A percentile compares a stretch with the other conserved stretches of the same genome.
These are phyloP conservation scores for Drosophila melanica DNA, from an alignment of 1,140 invertebrate species.

Conservation along the genomic window DNA sequence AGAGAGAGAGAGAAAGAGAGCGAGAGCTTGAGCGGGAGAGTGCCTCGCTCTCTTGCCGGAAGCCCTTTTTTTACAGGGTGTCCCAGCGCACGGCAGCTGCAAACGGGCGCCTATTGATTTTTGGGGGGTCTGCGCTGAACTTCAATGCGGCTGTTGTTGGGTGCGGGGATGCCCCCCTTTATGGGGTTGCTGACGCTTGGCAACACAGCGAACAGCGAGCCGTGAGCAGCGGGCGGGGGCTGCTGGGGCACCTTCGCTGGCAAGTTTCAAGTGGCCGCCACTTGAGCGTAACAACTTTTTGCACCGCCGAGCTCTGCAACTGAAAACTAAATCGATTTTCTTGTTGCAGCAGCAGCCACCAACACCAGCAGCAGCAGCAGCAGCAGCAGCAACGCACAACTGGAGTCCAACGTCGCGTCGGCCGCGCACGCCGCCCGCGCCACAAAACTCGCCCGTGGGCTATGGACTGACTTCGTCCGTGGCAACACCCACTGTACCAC, in stretches of 20 bases:
- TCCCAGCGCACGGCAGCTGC: constrained; percentile 13
- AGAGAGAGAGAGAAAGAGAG: not conserved
- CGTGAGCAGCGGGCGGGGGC: not conserved
- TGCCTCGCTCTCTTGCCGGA: constrained; percentile 48
- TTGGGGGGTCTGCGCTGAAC: constrained; percentile 70
- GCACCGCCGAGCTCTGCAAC: constrained; percentile 37
- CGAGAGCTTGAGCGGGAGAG: constrained; percentile 10
- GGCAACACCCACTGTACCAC: constrained; percentile 43
- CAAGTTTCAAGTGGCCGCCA: constrained; percentile 64
- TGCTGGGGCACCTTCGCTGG: constrained; percentile 30
- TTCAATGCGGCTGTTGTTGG: constrained; percentile 55
- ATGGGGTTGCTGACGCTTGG: constrained; percentile 64
- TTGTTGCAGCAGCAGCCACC: constrained; percentile 47
- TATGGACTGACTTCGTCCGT: constrained; percentile 45
- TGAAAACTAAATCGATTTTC: constrained; percentile 77
- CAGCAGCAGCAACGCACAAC: constrained; percentile 35
- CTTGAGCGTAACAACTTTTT: constrained; percentile 70
- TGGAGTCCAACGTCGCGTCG: constrained; percentile 65
- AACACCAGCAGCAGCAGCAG: constrained; percentile 23
- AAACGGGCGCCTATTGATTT: constrained; percentile 76
- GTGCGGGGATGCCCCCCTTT: constrained; percentile 5
- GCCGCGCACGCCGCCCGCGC: constrained; percentile 69
- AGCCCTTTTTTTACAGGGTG: constrained; percentile 73
- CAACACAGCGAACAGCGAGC: constrained; percentile 62
- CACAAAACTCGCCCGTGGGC: constrained; percentile 75